These are phyloP conservation scores for Myotis findleyi DNA, from an alignment of 2,797 vertebrate genomes.

Conservation along the genomic window DNA sequence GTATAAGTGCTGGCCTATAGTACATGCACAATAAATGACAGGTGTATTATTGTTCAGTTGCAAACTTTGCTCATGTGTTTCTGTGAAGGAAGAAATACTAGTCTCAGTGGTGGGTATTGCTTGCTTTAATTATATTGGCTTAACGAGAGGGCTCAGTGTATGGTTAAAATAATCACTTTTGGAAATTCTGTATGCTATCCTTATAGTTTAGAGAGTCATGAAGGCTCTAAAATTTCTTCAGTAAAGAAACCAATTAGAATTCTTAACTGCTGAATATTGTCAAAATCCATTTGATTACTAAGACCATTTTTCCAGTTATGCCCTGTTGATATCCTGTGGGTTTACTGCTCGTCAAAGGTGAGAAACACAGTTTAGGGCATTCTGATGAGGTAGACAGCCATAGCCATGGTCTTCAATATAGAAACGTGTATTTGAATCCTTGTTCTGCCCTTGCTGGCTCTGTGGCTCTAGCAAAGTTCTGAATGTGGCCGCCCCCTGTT, in stretches of 20 bases:
- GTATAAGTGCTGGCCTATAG: neutral
- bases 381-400: neutral
- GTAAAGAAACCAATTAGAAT: constrained; percentile 25
- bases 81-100: constrained; percentile 10
- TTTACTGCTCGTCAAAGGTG: neutral
- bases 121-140: neutral
- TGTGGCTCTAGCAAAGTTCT: neutral
- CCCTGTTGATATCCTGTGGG: neutral
- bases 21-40: neutral
- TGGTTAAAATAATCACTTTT: neutral
- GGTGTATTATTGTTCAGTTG: neutral
- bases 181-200: neutral
- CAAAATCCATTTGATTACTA: constrained; percentile 19
- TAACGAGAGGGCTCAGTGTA: neutral
- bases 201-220: neutral
- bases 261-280: neutral
- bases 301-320: neutral
- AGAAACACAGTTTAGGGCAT: neutral
- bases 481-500: neutral
- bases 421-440: neutral
- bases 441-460: neutral
- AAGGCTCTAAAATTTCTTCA: neutral
- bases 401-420: neutral
- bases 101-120: neutral
- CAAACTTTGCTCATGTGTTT: neutral